Conservation (phyloP, 2,888 invertebrate species). For the Muschampia plurimacula region DNA sequence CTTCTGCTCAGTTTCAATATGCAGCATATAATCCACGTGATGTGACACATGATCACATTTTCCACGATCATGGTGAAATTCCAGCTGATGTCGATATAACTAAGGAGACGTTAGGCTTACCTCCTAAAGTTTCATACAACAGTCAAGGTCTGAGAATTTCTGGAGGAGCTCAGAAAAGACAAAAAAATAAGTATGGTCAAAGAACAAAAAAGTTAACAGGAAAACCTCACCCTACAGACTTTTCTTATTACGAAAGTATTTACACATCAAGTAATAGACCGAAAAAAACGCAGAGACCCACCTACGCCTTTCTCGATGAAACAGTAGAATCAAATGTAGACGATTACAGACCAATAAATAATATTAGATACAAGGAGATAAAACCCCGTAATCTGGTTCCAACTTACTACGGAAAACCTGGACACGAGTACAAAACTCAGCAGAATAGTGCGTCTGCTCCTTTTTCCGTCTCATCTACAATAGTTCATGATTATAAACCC, state of each 20-base stretch:
- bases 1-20: constrained; percentile 73
- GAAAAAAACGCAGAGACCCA: constrained; percentile 57
- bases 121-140: constrained; percentile 72
- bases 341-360: constrained; percentile 63
- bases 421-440: constrained; percentile 59
- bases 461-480: constrained; percentile 69
- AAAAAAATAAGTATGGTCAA: constrained; percentile 61
- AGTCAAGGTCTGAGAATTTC: constrained; percentile 69
- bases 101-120: constrained; percentile 62
- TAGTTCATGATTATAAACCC: constrained; percentile 73
- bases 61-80: constrained; percentile 81
- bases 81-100: constrained; percentile 67
- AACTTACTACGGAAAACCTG: constrained; percentile 57
- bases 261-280: constrained; percentile 60
- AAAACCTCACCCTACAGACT: constrained; percentile 63
- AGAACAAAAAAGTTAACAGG: constrained; percentile 57
- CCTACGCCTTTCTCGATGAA: constrained; percentile 50
- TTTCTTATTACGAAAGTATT: constrained; percentile 76
- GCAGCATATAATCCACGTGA: constrained; percentile 77
- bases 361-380: constrained; percentile 63
- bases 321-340: constrained; percentile 56
- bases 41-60: constrained; percentile 81
- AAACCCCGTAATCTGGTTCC: constrained; percentile 58
- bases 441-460: constrained; percentile 64
- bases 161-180: constrained; percentile 52